Evolutionary conservation across 2,113 vertebrate genomes (phyloP), one percentile per base, ranked within the genome.

Genomic region (Sterna hirundo): DNA sequence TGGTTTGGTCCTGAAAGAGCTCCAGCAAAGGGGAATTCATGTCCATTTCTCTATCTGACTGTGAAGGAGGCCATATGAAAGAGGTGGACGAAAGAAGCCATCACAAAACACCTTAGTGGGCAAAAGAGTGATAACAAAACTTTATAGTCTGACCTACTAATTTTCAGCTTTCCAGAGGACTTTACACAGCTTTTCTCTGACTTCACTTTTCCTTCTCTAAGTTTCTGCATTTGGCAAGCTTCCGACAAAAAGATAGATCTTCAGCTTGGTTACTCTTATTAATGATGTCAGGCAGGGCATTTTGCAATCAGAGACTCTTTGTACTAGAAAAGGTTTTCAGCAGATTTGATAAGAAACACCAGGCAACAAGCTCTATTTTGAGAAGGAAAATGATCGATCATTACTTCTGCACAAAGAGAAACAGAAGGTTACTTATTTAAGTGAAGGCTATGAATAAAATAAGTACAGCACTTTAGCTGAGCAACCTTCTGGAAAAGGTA

Each of bases 401-500:
- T 83, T 97, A 87, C 75, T 15, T 57, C 60, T 88, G 64, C 66
- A 71, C 51, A 92, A 86, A 83, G 29, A 78, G 72, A 95, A 97
- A 70, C 27, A 83, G 60, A 71, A 79, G 62, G 80, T 83, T 94
- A 85, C 68, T 60, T 88, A 95, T 83, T 86, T 75, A 93, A 92
- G 74, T 76, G 79, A 83, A 81, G 9, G 30, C 23, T 83, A 70
- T 81, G 62, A 95, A 92, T 86, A 94, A 90, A 93, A 70, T 80
- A 88, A 93, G 23, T 68, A 34, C 38, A 74, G 14, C 44, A 71
- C 9, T 80, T 94, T 62, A 84, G 75, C 54, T 65, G 29, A 84
- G 11, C 10, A 79, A 74, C 54, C 23, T 77, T 88, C 49, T 78
- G 86, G 71, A 95, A 93, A 52, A 13, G 11, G 20, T 6, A 95